Evolutionary conservation across 2,113 vertebrate species (phyloP), one percentile per base, ranked within the genome.

Genomic region (Pollachius pollachius): DNA sequence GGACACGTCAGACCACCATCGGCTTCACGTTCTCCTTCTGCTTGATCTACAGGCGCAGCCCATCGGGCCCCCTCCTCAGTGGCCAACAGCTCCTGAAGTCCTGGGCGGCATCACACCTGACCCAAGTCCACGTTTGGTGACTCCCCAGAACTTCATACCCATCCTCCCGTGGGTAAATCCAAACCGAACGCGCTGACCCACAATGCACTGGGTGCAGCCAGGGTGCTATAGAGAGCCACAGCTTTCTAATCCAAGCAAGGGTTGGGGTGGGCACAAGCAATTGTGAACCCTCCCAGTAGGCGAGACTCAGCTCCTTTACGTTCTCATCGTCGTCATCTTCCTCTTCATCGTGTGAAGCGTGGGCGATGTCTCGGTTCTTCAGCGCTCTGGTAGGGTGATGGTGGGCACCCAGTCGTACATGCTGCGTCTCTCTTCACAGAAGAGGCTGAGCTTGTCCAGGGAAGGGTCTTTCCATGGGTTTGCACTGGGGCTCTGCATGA

Each of bases 331-430:
- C 57, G 23, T 57, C 72, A 68, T 79, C 73, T 17, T 87, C 79
- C 68, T 70, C 80, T 11, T 41, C 57, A 69, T 79, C 79, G 63
- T 25, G 30, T 34, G 30, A 34, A 34, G 30, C 4, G 4, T 34
- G 30, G 30, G 30, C 30, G 6, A 34, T 12, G 79, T 6, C 25
- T n/a, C 27, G 15, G 16, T 48, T 48, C 41, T 71, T 92, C 93
- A 92, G 89, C 95, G 96, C 85, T 98, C 96, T 0, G 97, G 96
- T 52, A 99, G 93, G 11, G 94, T 93, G 79, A 99, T 93, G 27
- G 88, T 89, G 41, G 97, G 97, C 64, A 99, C 96, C 97, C 97
- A 99, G 85, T 99, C 96, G 19, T 95, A 97, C 69, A 92, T 79
- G 48, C 92, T 95, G 65, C 95, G 92, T 58, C 96, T 96, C 74